These are phyloP conservation scores for Micromesistius poutassou DNA, from an alignment of 2,797 vertebrate species.

Conservation along the genomic window DNA sequence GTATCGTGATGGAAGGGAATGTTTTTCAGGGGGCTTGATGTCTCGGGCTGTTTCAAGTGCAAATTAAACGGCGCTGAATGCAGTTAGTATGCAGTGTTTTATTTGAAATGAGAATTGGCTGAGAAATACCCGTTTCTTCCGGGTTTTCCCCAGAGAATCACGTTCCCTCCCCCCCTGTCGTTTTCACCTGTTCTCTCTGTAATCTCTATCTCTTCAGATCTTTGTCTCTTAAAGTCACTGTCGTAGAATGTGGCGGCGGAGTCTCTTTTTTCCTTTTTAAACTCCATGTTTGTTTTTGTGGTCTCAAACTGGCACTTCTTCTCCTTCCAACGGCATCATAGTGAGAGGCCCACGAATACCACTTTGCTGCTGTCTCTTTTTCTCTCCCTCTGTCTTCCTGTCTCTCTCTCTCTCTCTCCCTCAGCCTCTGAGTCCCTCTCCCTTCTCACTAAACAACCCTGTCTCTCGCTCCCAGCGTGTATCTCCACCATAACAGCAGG, in stretches of 20 bases:
- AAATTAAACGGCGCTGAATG: not conserved
- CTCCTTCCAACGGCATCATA: not conserved
- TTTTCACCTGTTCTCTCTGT: not conserved
- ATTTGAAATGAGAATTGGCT: not conserved
- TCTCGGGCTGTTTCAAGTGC: not conserved
- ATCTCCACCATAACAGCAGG: conserved; percentile 30
- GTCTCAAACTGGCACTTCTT: not conserved
- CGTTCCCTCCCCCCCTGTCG: not conserved
- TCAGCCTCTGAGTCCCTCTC: not conserved
- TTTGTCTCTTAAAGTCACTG: not conserved
- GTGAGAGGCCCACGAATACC: not conserved
- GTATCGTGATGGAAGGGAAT: not conserved
- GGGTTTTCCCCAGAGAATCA: too few species aligned
- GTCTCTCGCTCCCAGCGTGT: not conserved
- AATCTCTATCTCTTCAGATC: not conserved
- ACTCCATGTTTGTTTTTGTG: not conserved
- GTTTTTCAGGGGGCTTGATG: not conserved
- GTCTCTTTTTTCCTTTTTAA: not conserved
- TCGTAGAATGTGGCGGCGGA: not conserved
- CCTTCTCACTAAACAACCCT: not conserved
- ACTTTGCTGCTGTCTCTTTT: not conserved
- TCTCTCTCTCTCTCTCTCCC: not conserved
- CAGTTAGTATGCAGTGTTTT: not conserved
- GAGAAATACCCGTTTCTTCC: not conserved
- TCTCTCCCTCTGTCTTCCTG: not conserved